Evolutionary conservation across 2,888 invertebrate species (phyloP), one percentile per base, ranked within the genome.

Genomic region (Xestia rhomboidea): DNA sequence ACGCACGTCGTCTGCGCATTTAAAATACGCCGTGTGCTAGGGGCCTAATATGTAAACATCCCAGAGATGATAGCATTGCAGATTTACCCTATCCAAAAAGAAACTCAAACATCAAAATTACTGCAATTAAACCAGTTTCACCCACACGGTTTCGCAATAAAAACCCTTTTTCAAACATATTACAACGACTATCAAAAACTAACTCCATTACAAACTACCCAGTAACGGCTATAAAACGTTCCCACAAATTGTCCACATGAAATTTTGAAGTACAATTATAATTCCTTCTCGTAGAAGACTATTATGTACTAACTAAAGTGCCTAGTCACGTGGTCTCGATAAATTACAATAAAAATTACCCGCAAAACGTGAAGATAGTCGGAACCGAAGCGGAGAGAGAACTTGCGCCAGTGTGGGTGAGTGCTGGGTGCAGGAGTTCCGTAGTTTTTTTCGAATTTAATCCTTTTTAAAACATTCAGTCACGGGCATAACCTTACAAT

Each of bases 301-400:
- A 92, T 93, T 93, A 92, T 84, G 87, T 89, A 89, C 89, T 89
- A 91, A 88, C 89, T 90, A 91, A 93, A 93, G 92, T 93, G 96
- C 94, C 93, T 92, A 93, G 96, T 96, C 96, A 96, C 96, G 96
- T 91, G 91, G 91, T 89, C 87, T 91, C 95, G 88, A 96, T 96
- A 96, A 96, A 96, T 96, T 95, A 95, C 92, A 93, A 95, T 94
- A 95, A 95, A 95, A 95, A 93, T 91, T 94, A 93, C 93, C 93
- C 92, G 88, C 89, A 85, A 90, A 92, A 91, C 91, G 89, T 90
- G 92, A 89, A 91, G 90, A 91, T 90, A 89, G 89, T 85, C 71
- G 84, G 82, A 85, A 82, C 86, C 83, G 83, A 87, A 81, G 78
- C 57, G 77, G 77, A 67, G 80, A 67, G 80, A 77, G 72, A 68